A percentile compares a stretch with the other conserved stretches of the same genome.
phyloP scores from a whole-genome alignment of 2,888 invertebrate genomes.

The Acleris emargana region DNA sequence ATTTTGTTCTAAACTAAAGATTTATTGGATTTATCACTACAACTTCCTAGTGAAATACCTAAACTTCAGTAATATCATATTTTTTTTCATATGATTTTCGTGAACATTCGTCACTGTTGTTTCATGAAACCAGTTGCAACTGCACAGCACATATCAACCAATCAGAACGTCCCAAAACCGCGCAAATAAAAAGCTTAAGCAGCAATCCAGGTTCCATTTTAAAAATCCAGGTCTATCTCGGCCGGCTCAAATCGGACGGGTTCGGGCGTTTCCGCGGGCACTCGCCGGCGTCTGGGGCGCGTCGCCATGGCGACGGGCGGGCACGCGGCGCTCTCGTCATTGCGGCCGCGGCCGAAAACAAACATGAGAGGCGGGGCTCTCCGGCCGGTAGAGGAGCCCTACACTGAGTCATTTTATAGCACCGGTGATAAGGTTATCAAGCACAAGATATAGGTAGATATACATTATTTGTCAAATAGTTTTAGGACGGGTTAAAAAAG shows the following conservation, averaged over 20 bases:
- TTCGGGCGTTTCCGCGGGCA: constrained; percentile 54
- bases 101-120: background rate
- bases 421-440: too few species aligned
- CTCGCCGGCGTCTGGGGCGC: constrained; percentile 72
- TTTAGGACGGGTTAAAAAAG: background rate
- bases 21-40: too few species aligned
- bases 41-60: background rate
- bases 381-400: constrained; percentile 49
- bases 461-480: background rate
- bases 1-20: too few species aligned
- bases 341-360: constrained; percentile 73
- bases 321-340: constrained; percentile 61
- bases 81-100: too few species aligned
- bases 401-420: constrained; percentile 40
- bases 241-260: constrained; percentile 37
- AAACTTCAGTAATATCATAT: too few species aligned
- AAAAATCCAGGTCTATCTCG: constrained; percentile 44
- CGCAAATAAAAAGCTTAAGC: constrained; percentile 38
- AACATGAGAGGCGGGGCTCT: constrained; percentile 65
- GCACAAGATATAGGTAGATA: background rate
- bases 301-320: constrained; percentile 70
- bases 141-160: constrained; percentile 30
- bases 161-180: constrained; percentile 38
- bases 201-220: constrained; percentile 37
- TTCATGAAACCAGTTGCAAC: background rate